phyloP scores from a whole-genome alignment of 2,113 vertebrate species.

The Anolis carolinensis region DNA sequence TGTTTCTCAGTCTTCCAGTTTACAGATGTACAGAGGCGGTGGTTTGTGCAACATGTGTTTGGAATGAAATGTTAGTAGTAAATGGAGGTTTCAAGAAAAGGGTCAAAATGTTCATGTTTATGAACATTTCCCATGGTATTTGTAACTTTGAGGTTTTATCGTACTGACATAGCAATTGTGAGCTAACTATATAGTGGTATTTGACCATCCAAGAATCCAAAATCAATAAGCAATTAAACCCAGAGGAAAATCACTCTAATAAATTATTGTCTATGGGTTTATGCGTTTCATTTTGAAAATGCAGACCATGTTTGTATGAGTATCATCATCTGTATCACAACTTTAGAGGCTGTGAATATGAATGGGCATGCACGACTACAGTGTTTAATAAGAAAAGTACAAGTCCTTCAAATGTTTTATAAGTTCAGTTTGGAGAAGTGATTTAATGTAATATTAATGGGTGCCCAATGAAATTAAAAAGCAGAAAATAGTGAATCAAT shows the following conservation, averaged over 20 bases:
- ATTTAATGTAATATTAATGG: conserved; percentile 1
- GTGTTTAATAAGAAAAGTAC: neutral
- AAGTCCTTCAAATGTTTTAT: neutral
- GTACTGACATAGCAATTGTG: conserved; percentile 32
- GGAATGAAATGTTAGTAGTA: neutral
- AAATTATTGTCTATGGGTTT: conserved; percentile 60
- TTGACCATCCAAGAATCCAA: conserved; percentile 44
- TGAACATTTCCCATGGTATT: conserved; percentile 40
- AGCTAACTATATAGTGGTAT: conserved; percentile 20
- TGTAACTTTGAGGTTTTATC: conserved; percentile 43
- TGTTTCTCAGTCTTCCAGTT: neutral
- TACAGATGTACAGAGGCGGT: neutral
- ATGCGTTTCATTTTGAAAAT: conserved; percentile 60
- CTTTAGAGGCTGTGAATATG: conserved; percentile 49
- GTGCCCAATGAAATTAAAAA: conserved; percentile 12
- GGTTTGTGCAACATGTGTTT: neutral
- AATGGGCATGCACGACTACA: conserved; percentile 44
- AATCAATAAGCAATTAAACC: conserved; percentile 52
- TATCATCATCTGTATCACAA: conserved; percentile 40
- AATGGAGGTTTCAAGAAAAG: conserved; percentile 10
- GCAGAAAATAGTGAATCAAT: conserved; percentile 8
- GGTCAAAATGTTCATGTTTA: conserved; percentile 29
- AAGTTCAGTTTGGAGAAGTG: neutral
- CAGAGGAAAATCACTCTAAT: conserved; percentile 47
- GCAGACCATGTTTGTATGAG: conserved; percentile 48